Evolutionary conservation across 2,113 vertebrate genomes (phyloP).

Genomic region (Pungitius pungitius): DNA sequence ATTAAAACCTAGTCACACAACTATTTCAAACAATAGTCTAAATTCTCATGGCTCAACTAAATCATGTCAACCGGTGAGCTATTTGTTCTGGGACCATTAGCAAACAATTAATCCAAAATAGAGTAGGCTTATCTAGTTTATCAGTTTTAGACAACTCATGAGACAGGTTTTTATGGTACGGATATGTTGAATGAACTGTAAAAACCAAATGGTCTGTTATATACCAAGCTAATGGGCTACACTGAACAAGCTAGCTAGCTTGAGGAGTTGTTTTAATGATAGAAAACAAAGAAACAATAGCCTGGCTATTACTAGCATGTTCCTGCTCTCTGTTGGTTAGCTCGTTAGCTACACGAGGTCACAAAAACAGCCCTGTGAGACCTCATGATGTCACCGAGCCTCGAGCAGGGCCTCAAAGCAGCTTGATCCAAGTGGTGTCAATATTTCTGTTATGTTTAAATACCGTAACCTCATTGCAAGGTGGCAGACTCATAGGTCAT

Average conservation of each 20-base stretch:
- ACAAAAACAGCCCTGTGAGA: background rate
- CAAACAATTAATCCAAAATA: background rate
- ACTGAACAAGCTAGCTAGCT: background rate
- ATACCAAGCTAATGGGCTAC: background rate
- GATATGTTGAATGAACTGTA: slow-evolving; percentile 3
- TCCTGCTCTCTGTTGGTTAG: background rate
- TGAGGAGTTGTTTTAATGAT: background rate
- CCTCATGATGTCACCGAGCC: background rate
- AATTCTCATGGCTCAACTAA: background rate
- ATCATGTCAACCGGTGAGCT: background rate
- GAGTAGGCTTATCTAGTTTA: background rate
- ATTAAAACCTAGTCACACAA: slow-evolving; percentile 53
- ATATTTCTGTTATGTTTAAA: slow-evolving; percentile 42
- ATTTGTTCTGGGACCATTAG: background rate
- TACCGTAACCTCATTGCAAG: slow-evolving; percentile 33
- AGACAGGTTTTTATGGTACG: background rate
- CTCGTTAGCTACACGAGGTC: background rate
- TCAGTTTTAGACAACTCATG: background rate
- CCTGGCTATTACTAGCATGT: background rate
- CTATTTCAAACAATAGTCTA: slow-evolving; percentile 15
- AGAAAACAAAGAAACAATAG: background rate
- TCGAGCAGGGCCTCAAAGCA: slow-evolving; percentile 21
- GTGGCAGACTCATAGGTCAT: slow-evolving; percentile 32
- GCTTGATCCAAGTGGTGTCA: slow-evolving; percentile 45
- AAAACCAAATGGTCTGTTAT: background rate